A percentile compares a stretch with the other conserved stretches of the same genome.
Conservation (phyloP, 2,888 invertebrate species). For the Tethea ocularis region DNA sequence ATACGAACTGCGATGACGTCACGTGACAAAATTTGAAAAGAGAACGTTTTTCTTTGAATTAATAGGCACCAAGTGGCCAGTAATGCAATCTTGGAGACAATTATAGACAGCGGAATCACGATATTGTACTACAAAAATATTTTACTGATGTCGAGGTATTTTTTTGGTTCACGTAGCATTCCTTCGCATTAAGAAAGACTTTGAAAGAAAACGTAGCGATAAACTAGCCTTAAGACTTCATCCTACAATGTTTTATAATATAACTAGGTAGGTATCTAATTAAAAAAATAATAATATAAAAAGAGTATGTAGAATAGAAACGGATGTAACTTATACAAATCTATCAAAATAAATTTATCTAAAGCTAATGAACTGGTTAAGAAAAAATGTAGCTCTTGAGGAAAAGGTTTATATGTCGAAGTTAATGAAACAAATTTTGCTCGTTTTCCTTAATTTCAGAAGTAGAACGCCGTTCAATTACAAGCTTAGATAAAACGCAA, state of each 20-base stretch:
- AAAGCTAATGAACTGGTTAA: constrained; percentile 18
- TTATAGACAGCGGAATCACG: neutral
- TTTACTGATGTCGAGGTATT: neutral
- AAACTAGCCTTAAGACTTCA: no score
- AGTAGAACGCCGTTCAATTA: constrained; percentile 41
- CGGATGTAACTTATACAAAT: neutral
- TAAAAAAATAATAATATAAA: no score
- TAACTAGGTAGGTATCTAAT: no score
- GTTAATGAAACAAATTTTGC: constrained; percentile 28
- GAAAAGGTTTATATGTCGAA: constrained; percentile 34
- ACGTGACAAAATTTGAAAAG: neutral
- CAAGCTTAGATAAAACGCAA: constrained; percentile 9
- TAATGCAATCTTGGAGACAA: neutral
- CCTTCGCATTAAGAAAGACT: neutral
- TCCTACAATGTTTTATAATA: no score
- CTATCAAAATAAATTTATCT: constrained; percentile 11
- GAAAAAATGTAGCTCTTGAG: constrained; percentile 22
- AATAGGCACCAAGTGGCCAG: neutral
- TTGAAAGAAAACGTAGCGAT: no score
- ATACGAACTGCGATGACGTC: neutral
- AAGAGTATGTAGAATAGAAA: neutral
- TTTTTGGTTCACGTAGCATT: no score
- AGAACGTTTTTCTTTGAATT: neutral
- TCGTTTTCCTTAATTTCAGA: constrained; percentile 39
- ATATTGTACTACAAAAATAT: neutral